Evolutionary conservation across 2,888 invertebrate genomes (phyloP), one percentile per base, ranked within the genome.

Genomic region (Phrixothrix hirtus): DNA sequence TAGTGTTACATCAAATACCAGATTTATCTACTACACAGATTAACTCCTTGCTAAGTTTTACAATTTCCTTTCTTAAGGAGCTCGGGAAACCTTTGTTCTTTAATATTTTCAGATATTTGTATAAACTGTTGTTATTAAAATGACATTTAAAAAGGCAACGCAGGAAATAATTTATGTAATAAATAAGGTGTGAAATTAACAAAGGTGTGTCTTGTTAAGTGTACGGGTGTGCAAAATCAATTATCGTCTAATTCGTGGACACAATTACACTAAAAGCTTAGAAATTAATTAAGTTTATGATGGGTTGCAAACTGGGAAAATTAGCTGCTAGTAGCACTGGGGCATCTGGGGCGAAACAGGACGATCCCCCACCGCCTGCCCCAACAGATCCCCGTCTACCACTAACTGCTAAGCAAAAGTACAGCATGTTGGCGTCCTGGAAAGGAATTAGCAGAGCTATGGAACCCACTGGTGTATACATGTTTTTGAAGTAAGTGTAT

Each of bases 391-490:
- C 90, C 0, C 78, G 89, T 64, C 80, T 92, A 55, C 92, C 92
- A 0, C 79, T 93, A 52, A 92, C 89, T 0, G 90, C 89, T 12
- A 86, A 88, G 71, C 92, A 94, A 79, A 92, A 88, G 77, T 94
- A 90, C 77, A 87, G 84, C 62, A 89, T 94, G 81, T 81, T 89
- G 59, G 92, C 93, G 1, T 92, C 92, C 7, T 94, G 94, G 94
- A 92, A 91, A 69, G 93, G 90, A 16, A 93, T 94, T 65, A 86
- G 88, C 60, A 82, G 93, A 60, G 92, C 92, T 9, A 89, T 93
- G 84, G 89, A 91, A 75, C 85, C 88, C 45, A 93, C 93, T 34
- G 93, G 93, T 39, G 86, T 92, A 63, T 86, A 86, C 77, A 94
- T 94, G 93, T 93, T 94, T 76, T 82, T 92, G 75, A 91, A 89